Evolutionary conservation across 2,113 vertebrate species (phyloP), one percentile per base, ranked within the genome.

Genomic region (Bothrops jararaca): DNA sequence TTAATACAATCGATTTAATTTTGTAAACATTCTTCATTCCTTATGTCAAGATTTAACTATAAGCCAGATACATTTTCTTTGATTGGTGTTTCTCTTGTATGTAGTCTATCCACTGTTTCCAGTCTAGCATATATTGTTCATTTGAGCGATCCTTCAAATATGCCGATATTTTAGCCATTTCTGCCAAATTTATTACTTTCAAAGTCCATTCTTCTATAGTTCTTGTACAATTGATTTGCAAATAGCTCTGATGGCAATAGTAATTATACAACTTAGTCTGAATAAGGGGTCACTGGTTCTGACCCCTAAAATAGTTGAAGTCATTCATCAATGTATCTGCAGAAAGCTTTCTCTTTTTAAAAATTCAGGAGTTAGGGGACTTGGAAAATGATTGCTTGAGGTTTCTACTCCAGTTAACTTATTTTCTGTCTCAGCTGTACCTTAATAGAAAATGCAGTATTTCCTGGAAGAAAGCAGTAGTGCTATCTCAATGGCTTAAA

Each of bases 401-500:
- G 24, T 23, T 52, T 90, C 20, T 24, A 39, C 13, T 26, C 12
- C 45, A 48, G 24, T 85, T 85, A 42, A 29, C 52, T 48, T 56
- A 45, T 45, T 91, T 90, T 74, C 39, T 52, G 20, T 91, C 9
- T 57, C 52, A 85, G n/a, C 34, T 18, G 18, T 22, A 39, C 7
- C 5, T 50, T 50, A 60, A 90, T 2, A 86, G 74, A 88, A 88
- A 52, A 52, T 52, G 48, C 6, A 87, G 26, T 87, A 53, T 50
- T 87, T 50, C 85, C 85, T 86, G 85, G 85, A 86, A 50, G 56
- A 60, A 53, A 52, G 6, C 85, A 53, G 57, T 86, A 42, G 10
- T 24, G 13, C 15, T 91, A 85, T 89, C 86, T 92, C 86, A 89
- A 92, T 52, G 85, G n/a, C n/a, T 88, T 64, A 69, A 42, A 52